These are phyloP conservation scores for Adoxophyes honmai DNA, from an alignment of 1,140 invertebrate genomes.

Conservation along the genomic window DNA sequence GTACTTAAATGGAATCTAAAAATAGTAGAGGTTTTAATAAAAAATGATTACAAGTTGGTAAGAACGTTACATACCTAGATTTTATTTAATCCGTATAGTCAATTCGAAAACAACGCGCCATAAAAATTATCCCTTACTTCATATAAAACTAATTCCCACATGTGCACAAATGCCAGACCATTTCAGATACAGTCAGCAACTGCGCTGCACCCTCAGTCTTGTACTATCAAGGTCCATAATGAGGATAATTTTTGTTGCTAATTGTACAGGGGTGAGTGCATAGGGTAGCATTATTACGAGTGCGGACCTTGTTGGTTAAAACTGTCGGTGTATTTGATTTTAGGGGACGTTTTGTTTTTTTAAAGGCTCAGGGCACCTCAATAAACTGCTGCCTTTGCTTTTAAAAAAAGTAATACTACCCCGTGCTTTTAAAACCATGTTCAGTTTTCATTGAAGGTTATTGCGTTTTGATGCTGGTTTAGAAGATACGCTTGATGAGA, in stretches of 20 bases:
- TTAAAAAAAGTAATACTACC: too few relatives aligned
- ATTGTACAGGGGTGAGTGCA: constrained; percentile 35
- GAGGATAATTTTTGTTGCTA: constrained; percentile 3
- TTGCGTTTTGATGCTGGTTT: too few relatives aligned
- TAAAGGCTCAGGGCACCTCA: not conserved
- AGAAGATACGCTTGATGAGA: too few relatives aligned
- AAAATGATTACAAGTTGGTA: too few relatives aligned
- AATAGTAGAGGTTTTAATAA: too few relatives aligned
- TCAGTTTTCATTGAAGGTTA: too few relatives aligned
- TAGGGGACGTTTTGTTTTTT: constrained; percentile 1
- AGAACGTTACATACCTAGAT: too few relatives aligned
- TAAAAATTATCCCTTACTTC: constrained; percentile 7
- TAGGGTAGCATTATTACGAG: constrained; percentile 18
- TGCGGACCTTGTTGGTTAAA: constrained; percentile 2
- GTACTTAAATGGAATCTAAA: too few relatives aligned
- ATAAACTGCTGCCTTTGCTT: not conserved
- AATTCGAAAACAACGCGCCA: not conserved
- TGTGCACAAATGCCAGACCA: not conserved
- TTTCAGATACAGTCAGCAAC: constrained; percentile 7
- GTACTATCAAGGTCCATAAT: constrained; percentile 6
- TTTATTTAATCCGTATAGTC: too few relatives aligned
- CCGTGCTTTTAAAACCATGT: too few relatives aligned
- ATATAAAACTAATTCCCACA: constrained; percentile 13
- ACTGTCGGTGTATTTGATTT: constrained; percentile 5
- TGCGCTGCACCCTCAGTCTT: not conserved